These are phyloP conservation scores for Acromyrmex echinatior DNA, from an alignment of 1,140 invertebrate genomes.

Conservation along the genomic window DNA sequence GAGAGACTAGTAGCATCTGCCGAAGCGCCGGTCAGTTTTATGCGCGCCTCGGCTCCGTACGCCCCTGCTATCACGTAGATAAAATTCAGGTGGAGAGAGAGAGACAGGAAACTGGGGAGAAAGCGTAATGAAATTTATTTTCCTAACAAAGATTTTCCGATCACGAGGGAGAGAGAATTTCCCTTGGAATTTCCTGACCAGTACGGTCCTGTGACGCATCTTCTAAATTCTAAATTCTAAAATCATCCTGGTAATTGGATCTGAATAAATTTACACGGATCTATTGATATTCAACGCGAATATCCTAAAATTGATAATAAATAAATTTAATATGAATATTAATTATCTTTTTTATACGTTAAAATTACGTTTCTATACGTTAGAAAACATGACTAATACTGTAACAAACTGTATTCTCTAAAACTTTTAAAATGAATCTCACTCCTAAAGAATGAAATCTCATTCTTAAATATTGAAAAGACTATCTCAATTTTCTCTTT, in stretches of 20 bases:
- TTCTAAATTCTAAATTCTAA: background rate
- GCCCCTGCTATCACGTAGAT: slow-evolving; percentile 71
- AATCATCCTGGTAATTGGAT: background rate
- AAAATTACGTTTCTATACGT: background rate
- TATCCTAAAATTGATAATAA: background rate
- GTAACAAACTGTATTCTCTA: background rate
- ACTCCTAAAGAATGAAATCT: too few relatives aligned
- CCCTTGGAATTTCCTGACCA: background rate
- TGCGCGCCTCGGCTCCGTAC: slow-evolving; percentile 68
- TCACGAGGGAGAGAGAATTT: background rate
- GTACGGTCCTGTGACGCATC: background rate
- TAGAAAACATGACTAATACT: background rate
- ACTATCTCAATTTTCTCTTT: too few relatives aligned
- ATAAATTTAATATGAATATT: background rate
- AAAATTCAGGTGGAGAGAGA: slow-evolving; percentile 65
- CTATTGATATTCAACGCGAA: background rate
- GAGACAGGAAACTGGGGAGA: slow-evolving; percentile 1
- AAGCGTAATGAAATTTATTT: slow-evolving; percentile 43
- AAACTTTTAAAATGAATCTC: too few relatives aligned
- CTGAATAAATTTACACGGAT: background rate
- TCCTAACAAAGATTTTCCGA: background rate
- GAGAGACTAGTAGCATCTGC: slow-evolving; percentile 70
- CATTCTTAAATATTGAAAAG: too few relatives aligned
- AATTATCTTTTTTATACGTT: background rate
- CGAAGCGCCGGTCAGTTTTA: slow-evolving; percentile 78